Evolutionary conservation across 2,888 invertebrate species (phyloP).

Genomic region (Reticulitermes lucifugus): DNA sequence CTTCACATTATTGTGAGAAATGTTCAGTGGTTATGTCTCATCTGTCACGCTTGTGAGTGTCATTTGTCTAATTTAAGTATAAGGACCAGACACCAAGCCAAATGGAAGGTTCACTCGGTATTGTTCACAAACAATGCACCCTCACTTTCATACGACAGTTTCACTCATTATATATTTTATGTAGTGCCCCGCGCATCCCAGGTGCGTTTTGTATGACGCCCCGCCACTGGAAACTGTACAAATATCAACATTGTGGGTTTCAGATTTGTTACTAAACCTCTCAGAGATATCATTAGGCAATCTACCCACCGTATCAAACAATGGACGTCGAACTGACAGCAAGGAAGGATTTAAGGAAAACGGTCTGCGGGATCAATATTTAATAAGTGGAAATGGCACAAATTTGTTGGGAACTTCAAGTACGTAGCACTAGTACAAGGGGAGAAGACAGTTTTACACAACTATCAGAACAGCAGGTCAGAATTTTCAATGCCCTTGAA

Average conservation of each 20-base stretch:
- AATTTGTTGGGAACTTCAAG: no score
- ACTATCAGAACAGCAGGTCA: no score
- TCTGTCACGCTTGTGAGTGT: not conserved
- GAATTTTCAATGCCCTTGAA: no score
- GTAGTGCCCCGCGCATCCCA: not conserved
- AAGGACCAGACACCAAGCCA: not conserved
- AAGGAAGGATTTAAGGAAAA: not conserved
- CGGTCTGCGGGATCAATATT: not conserved
- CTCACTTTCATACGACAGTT: not conserved
- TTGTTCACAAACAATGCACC: constrained; percentile 3
- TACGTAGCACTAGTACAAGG: no score
- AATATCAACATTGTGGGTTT: constrained; percentile 9
- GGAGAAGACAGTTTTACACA: no score
- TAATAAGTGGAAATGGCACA: not conserved
- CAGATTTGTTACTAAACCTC: not conserved
- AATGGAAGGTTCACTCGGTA: not conserved
- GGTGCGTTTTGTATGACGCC: constrained; percentile 33
- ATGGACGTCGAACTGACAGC: not conserved
- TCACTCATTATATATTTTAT: not conserved
- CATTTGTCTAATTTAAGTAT: constrained; percentile 16
- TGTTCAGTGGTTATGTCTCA: not conserved
- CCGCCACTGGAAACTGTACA: not conserved
- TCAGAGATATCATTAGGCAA: not conserved
- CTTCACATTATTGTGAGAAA: not conserved
- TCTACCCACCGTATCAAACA: not conserved